A percentile compares a stretch with the other conserved stretches of the same genome.
Evolutionary conservation across 2,113 vertebrate species (phyloP).

Genomic region (Platichthys stellatus): DNA sequence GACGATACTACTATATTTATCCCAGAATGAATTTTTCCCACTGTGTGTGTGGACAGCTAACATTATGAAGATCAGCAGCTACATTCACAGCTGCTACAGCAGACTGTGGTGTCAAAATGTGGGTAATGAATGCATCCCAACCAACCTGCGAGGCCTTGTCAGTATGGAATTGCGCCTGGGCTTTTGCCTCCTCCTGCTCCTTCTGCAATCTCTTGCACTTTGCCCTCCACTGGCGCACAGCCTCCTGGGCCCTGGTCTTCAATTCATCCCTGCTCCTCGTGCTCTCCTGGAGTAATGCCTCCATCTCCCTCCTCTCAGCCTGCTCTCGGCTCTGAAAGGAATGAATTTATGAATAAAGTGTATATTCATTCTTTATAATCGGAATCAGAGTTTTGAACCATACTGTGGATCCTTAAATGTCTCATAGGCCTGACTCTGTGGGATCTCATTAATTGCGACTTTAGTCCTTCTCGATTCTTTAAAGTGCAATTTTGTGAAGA

Average conservation of each 20-base stretch:
- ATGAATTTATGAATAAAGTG: constrained; percentile 16
- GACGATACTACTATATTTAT: not conserved
- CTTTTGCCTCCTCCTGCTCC: constrained; percentile 83
- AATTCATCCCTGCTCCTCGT: constrained; percentile 88
- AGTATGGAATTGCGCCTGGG: constrained; percentile 70
- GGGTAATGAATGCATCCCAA: constrained; percentile 36
- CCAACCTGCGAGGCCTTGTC: constrained; percentile 85
- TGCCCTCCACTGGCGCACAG: constrained; percentile 89
- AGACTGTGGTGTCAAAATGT: constrained; percentile 10
- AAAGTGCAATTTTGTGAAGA: not conserved
- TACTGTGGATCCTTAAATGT: not conserved
- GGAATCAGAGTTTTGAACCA: constrained; percentile 1
- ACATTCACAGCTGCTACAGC: not conserved
- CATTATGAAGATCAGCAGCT: constrained; percentile 8
- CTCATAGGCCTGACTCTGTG: not conserved
- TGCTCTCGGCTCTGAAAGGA: constrained; percentile 76
- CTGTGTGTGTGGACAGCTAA: not conserved
- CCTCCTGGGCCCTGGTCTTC: constrained; percentile 89
- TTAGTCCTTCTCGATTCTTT: constrained; percentile 6
- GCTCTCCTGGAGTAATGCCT: constrained; percentile 83
- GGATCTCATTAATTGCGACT: not conserved
- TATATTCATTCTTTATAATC: constrained; percentile 12
- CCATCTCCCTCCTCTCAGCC: constrained; percentile 79
- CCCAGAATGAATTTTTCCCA: not conserved
- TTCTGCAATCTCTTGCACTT: constrained; percentile 88